These are phyloP conservation scores for Hystrix brachyura DNA, from an alignment of 2,113 vertebrate species.

Conservation along the genomic window DNA sequence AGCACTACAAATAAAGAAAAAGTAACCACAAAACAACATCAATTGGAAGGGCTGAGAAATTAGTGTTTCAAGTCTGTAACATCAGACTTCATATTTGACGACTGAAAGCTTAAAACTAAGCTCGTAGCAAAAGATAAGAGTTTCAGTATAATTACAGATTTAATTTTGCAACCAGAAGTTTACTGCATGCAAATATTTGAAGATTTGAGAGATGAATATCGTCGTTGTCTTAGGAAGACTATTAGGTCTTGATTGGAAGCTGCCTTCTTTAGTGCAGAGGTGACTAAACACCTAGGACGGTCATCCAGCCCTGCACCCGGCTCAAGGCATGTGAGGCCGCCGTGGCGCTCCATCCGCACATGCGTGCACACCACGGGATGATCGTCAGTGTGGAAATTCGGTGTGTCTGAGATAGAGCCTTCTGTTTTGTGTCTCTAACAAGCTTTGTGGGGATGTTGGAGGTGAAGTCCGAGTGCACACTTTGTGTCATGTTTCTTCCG, in stretches of 20 bases:
- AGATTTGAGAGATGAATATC: background rate
- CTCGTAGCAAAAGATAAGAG: background rate
- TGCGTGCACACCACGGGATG: background rate
- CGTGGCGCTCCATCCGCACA: background rate
- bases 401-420: background rate
- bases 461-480: background rate
- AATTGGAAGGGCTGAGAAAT: background rate
- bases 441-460: background rate
- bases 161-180: background rate
- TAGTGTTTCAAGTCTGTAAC: background rate
- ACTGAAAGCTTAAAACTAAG: background rate
- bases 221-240: background rate
- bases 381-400: background rate
- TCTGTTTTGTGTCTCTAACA: background rate
- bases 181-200: background rate
- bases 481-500: background rate
- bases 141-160: conserved; percentile 6
- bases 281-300: background rate
- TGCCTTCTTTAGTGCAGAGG: background rate
- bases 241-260: background rate
- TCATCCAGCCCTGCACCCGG: background rate
- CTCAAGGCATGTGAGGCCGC: background rate
- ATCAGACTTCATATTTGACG: background rate
- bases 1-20: background rate
- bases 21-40: background rate